phyloP scores from a whole-genome alignment of 2,113 vertebrate species.

The Petroica traversi region DNA sequence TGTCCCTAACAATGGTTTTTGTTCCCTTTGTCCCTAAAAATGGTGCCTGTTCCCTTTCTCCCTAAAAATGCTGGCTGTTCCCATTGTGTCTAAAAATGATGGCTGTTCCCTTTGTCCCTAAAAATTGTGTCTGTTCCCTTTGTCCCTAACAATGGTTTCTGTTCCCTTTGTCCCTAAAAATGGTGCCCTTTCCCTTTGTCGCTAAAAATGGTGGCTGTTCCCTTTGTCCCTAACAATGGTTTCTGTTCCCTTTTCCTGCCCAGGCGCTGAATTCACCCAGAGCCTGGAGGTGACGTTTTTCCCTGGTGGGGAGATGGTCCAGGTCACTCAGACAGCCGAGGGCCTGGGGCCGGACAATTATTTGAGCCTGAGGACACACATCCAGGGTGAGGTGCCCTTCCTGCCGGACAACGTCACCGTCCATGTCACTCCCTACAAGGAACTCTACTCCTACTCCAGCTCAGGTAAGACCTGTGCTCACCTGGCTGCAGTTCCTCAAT shows the following conservation, averaged over 20 bases:
- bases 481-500: fast-evolving
- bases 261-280: slow-evolving; percentile 89
- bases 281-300: slow-evolving; percentile 85
- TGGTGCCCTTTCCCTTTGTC: background rate
- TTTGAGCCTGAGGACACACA: slow-evolving; percentile 80
- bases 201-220: background rate
- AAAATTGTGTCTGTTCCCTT: background rate
- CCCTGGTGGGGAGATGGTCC: slow-evolving; percentile 83
- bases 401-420: slow-evolving; percentile 76
- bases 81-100: no score
- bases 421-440: slow-evolving; percentile 85
- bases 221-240: background rate
- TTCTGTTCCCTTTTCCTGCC: background rate
- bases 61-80: no score
- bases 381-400: slow-evolving; percentile 84
- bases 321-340: slow-evolving; percentile 80
- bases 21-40: no score
- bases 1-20: no score
- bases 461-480: slow-evolving; percentile 75
- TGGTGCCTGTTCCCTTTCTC: no score
- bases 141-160: background rate
- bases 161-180: background rate
- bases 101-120: no score
- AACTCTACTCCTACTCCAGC: slow-evolving; percentile 86
- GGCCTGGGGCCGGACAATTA: slow-evolving; percentile 88